phyloP scores from a whole-genome alignment of 2,113 vertebrate genomes.

The Gadus chalcogrammus region DNA sequence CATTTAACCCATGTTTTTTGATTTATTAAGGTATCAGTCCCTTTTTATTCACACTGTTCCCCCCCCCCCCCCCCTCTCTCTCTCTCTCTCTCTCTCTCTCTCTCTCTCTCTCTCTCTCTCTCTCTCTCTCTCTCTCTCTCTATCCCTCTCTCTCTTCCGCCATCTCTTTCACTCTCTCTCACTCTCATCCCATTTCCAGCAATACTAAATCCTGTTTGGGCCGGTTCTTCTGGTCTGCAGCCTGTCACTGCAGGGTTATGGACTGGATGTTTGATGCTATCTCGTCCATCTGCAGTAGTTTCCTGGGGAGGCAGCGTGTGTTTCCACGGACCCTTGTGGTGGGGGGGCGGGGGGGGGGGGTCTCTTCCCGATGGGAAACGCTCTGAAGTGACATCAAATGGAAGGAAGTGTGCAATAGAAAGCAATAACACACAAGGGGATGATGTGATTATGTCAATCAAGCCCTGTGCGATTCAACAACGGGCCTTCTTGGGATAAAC shows the following conservation, averaged over 20 bases:
- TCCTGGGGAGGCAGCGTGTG: constrained; percentile 44
- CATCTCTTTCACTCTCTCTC: background rate
- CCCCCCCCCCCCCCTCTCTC: no score
- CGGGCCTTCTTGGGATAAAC: background rate
- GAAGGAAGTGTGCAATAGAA: constrained; percentile 1
- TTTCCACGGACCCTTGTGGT: background rate
- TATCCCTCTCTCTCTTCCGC: background rate
- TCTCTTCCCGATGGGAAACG: background rate
- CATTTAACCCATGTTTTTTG: background rate
- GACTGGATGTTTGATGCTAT: constrained; percentile 62
- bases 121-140: no score
- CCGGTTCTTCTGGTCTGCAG: constrained; percentile 42
- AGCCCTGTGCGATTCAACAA: background rate
- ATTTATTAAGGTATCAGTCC: no score
- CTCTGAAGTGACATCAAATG: background rate
- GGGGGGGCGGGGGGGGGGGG: background rate
- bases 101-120: no score
- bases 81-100: no score
- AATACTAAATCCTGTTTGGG: constrained; percentile 49
- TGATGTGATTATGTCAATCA: background rate
- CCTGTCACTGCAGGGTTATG: constrained; percentile 54
- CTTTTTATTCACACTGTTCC: no score
- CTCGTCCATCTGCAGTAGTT: constrained; percentile 49
- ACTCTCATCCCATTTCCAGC: background rate
- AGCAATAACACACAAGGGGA: background rate